Base-by-base conservation (phyloP, 2,797 vertebrate genomes). In the Lacerta bilineata region DNA sequence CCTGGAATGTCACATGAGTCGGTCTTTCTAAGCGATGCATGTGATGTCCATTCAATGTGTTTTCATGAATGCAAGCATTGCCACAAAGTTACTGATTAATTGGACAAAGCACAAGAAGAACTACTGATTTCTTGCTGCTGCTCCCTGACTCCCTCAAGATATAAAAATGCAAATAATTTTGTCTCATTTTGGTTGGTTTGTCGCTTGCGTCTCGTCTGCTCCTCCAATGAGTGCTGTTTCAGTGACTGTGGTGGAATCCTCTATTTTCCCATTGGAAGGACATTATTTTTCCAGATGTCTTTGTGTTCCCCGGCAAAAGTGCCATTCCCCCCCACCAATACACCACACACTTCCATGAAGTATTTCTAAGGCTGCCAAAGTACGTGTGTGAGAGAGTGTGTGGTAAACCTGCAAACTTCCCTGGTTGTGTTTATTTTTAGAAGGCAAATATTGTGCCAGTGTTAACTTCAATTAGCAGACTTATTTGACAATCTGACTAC, bases 391-490 rank as follows among this genome's bases (percentile, higher is more conserved):
- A 0, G 50, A 55, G 50, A 0, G 77, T 92, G 92, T 93, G 91
- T 92, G 92, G 91, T 91, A 95, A 94, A 94, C 94, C 92, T 92
- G 94, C 89, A 95, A 93, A 71, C 94, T 96, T 96, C 89, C 46
- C 93, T 94, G 93, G 95, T 90, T 92, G 90, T 96, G 95, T 97
- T 97, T 97, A 94, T 96, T 97, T 97, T 96, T 96, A 96, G 93
- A 95, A 80, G 93, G 95, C 94, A 97, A 97, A 97, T 97, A 95
- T 94, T 97, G 94, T 95, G 95, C 93, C 90, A 93, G 94, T 13
- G 94, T 96, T 97, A 94, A 95, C 95, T 96, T 97, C 96, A 97
- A 96, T 97, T 97, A 97, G 94, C 93, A 95, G 95, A 96, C 96
- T 94, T 94, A 93, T 95, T 96, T 97, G 96, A 97, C 96, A 96